These are phyloP conservation scores for Enteromius viviparus DNA, from an alignment of 2,797 vertebrate species.

Conservation along the genomic window DNA sequence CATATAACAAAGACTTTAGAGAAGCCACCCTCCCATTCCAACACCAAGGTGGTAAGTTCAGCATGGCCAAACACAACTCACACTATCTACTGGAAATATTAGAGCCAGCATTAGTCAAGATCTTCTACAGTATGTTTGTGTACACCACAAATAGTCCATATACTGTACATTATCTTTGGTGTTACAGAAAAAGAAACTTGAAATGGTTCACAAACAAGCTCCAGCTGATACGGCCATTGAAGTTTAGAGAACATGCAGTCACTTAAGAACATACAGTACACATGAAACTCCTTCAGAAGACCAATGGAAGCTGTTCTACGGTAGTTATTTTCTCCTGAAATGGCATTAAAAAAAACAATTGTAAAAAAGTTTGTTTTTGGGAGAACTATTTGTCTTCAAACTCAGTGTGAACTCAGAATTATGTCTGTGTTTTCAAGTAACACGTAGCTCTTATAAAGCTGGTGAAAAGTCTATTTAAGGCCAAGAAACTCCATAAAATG, in stretches of 20 bases:
- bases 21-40: neutral
- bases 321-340: neutral
- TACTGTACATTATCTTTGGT: neutral
- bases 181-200: neutral
- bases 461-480: neutral
- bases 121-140: neutral
- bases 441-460: neutral
- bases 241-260: neutral
- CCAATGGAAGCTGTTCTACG: neutral
- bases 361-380: neutral
- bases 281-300: neutral
- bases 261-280: neutral
- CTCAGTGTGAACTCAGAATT: neutral
- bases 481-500: neutral
- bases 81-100: neutral
- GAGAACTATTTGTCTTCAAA: neutral
- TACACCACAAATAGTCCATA: neutral
- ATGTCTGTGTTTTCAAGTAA: neutral
- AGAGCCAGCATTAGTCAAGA: neutral
- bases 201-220: neutral
- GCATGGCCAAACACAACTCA: neutral
- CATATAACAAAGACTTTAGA: neutral
- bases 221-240: neutral
- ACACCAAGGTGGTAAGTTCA: neutral
- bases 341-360: neutral